phyloP scores from a whole-genome alignment of 1,140 invertebrate genomes.

The Drosophila eugracilis region DNA sequence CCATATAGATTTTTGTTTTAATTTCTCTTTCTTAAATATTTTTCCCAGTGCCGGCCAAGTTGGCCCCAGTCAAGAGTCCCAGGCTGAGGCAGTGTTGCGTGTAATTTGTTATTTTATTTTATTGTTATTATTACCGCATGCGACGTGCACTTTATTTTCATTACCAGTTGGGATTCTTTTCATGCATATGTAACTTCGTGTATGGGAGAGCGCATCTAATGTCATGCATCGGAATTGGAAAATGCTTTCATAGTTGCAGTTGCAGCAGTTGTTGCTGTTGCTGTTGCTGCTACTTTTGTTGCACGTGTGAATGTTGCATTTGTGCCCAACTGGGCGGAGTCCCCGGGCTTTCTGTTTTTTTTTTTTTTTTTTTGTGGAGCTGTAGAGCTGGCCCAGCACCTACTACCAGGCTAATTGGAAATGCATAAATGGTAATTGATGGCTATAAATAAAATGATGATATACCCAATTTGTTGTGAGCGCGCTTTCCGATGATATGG shows the following conservation, averaged over 20 bases:
- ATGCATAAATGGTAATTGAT: conserved; percentile 74
- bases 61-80: conserved; percentile 22
- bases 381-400: conserved; percentile 37
- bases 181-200: conserved; percentile 77
- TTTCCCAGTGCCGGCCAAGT: conserved; percentile 31
- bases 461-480: conserved; percentile 43
- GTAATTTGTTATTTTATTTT: conserved; percentile 84
- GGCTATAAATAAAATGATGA: conserved; percentile 62
- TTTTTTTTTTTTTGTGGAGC: no score
- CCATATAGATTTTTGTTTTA: no score
- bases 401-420: conserved; percentile 67
- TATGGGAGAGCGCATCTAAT: conserved; percentile 54
- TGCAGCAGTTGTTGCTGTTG: conserved; percentile 10
- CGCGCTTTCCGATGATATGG: conserved; percentile 10
- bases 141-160: conserved; percentile 84
- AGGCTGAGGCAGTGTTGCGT: conserved; percentile 73
- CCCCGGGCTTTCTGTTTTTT: not conserved
- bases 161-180: conserved; percentile 81
- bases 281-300: conserved; percentile 34
- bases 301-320: conserved; percentile 71
- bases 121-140: conserved; percentile 84
- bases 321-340: conserved; percentile 23
- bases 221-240: conserved; percentile 56
- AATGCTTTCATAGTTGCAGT: conserved; percentile 47
- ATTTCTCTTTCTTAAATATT: not conserved